Evolutionary conservation across 2,113 vertebrate species (phyloP).

Genomic region (Chitala chitala): DNA sequence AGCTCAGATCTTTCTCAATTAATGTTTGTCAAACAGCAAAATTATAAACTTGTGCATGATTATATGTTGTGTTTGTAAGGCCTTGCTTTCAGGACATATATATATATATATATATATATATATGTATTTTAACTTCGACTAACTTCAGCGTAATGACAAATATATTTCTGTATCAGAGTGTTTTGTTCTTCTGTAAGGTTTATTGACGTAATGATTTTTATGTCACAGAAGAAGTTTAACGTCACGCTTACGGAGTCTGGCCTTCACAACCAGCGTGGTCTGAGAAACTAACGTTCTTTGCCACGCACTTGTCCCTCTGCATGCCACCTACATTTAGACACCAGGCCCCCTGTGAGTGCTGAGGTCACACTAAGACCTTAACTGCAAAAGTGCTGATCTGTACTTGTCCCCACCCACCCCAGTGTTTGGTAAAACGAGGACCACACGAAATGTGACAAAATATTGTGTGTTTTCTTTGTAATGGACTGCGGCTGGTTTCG

Average conservation of each 20-base stretch:
- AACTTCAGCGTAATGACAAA: constrained; percentile 13
- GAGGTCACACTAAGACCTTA: constrained; percentile 2
- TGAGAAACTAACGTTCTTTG: background rate
- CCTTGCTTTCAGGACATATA: no score
- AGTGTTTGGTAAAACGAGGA: background rate
- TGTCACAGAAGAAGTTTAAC: background rate
- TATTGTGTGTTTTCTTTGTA: constrained; percentile 15
- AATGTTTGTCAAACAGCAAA: no score
- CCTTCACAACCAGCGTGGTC: background rate
- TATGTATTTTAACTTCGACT: no score
- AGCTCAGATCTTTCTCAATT: no score
- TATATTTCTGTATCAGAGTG: no score
- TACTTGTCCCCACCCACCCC: constrained; percentile 7
- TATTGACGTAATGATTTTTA: background rate
- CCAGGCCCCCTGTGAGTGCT: constrained; percentile 1
- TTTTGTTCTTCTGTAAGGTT: no score
- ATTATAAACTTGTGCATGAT: no score
- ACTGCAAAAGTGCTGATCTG: constrained; percentile 12
- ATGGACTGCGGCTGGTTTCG: background rate
- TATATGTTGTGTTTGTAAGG: no score
- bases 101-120: no score
- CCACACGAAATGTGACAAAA: constrained; percentile 8
- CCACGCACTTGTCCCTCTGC: no score
- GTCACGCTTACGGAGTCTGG: background rate
- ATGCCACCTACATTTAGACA: no score